Base-by-base conservation (phyloP, 2,797 vertebrate species). In the Salmo trutta region DNA sequence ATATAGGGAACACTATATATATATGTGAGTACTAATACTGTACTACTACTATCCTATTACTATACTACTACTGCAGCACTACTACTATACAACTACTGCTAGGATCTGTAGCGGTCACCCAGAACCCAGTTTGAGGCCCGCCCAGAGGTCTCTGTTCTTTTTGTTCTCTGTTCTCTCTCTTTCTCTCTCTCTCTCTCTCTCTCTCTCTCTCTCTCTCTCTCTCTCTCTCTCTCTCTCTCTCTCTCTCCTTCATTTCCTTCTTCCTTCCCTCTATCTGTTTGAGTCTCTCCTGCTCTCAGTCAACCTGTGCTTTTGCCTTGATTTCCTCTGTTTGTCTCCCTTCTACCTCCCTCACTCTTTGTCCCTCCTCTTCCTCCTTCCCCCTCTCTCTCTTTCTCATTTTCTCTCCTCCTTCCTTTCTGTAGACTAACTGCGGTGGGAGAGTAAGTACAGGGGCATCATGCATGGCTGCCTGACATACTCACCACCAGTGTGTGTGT, bases 371-470 rank as follows among this genome's bases (percentile, higher is more conserved):
- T 41, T 41, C 41, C 41, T 41, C 41, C 2, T 41, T 41, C 8
- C 8, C 41, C 41, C 8, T 47, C 41, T 47, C 41, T 85, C 88
- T 31, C 80, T 77, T 77, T 47, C 41, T 47, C 8, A 0, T 47
- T 47, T 10, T 47, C 41, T 47, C 41, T 12, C 36, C 10, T 80
- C 71, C 82, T 91, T 47, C 8, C 41, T 47, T 47, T 47, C 71
- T 27, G 86, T 93, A 98, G 97, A 97, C 96, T 81, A 96, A 95
- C 93, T 97, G 97, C 82, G 96, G 97, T 12, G 96, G 97, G 75
- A 90, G 94, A 96, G 97, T 97, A 92, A 98, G 97, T 96, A 90
- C 67, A 70, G 17, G 33, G 73, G 0, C n/a, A 24, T 78, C 15
- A 14, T 36, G 87, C 85, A 87, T 84, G 86, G 52, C 77, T 75